Evolutionary conservation across 2,113 vertebrate genomes (phyloP), one percentile per base, ranked within the genome.

Genomic region (Anarrhichthys ocellatus): DNA sequence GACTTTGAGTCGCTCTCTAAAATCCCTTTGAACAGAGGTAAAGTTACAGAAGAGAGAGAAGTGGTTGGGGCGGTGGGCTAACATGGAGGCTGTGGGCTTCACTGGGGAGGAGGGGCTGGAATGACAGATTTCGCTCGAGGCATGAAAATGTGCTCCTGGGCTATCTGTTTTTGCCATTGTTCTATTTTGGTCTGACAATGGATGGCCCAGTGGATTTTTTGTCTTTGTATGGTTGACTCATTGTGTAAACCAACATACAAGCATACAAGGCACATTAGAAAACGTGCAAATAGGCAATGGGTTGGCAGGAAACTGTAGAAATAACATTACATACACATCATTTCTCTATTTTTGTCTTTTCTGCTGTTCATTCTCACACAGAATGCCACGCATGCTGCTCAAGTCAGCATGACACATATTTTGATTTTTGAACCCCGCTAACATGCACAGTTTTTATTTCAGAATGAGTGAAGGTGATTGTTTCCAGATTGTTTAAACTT

Each of bases 401-500:
- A 50, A 70, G 75, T 85, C 85, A 92, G 88, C 73, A 38, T 2
- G 34, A 84, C 88, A 89, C 73, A 75, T 91, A 86, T 75, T 88
- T 92, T 82, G 73, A 88, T 89, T 92, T 94, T 90, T 75, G 63
- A 84, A 87, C 34, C 44, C 78, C 13, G 40, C 56, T 67, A 84
- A 86, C 64, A 84, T 84, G 80, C 67, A 59, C n/a, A 85, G 72
- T 87, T 85, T 80, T 87, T 81, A 87, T 90, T 92, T 74, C 59
- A 76, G 75, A 83, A 82, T 46, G 69, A 86, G 71, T 50, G 42
- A 79, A 40, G 48, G 1, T 87, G 80, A 94, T 91, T 84, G 76
- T 77, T 92, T 94, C 91, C 91, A 95, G 92, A 90, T 64, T 64
- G 62, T 82, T 87, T 81, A 32, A 73, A 66, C 44, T 75, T 70